Evolutionary conservation across 1,140 invertebrate genomes (phyloP), one percentile per base, ranked within the genome.

Genomic region (Drosophila micromelanica): DNA sequence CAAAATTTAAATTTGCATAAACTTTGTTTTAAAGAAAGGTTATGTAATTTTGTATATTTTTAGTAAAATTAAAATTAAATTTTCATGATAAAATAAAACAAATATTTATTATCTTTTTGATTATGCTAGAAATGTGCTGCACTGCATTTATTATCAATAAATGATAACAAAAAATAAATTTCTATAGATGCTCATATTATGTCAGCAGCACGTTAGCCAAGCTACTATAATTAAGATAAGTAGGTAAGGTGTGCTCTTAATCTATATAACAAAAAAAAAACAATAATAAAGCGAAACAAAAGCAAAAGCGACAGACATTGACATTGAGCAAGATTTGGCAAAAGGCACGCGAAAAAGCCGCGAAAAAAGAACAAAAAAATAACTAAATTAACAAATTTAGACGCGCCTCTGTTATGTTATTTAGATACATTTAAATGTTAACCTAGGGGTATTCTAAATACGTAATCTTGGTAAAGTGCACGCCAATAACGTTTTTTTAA

Each of bases 301-400:
- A 30, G 12, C 12, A 42, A 27, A 32, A 61, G 23, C 6, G 27
- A 65, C 4, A 76, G 78, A 74, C 78, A 86, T 86, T 86, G 82
- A 87, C 82, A 87, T 87, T 86, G 82, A 76, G 57, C 60, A 64
- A 76, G 76, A 38, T 76, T 81, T 76, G 71, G 63, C 78, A 86
- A 86, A 72, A 43, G 65, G 52, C 84, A 82, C 71, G 82, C 69
- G 60, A 81, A 76, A 51, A 52, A 60, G 38, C 23, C 15, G 70
- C 20, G 43, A n/a, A 51, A 59, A 59, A 45, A 43, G 17, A 17
- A 13, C 8, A 63, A 62, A 32, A 62, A 63, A 37, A n/a, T n/a
- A 38, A 46, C 13, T 12, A 37, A 37, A 68, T 37, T 35, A 27
- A 48, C n/a, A 9, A 52, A 68, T 11, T 30, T 8, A 40, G 38